These are phyloP conservation scores for Amphimedon queenslandica DNA, from an alignment of 37 sponge, comb jelly and placozoan species.

Conservation along the genomic window DNA sequence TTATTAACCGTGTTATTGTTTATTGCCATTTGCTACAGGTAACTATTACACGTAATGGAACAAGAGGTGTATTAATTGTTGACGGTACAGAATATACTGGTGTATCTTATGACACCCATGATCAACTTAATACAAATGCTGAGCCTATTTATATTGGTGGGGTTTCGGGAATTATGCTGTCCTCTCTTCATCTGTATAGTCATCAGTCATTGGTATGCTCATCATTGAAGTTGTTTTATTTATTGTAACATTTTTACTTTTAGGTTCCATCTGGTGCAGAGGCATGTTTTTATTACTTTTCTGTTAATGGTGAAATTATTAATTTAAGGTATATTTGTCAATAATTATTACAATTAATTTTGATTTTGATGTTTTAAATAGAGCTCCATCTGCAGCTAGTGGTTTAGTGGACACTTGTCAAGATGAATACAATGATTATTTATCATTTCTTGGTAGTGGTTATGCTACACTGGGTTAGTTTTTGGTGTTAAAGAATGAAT, in stretches of 20 bases:
- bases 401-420: neutral
- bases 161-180: too few relatives aligned
- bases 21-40: slow-evolving; percentile 5
- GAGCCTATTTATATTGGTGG: slow-evolving; percentile 52
- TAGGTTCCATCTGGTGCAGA: slow-evolving; percentile 15
- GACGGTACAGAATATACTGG: slow-evolving; percentile 17
- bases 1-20: neutral
- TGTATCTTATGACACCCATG: slow-evolving; percentile 17
- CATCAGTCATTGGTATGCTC: neutral
- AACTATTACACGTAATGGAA: slow-evolving; percentile 6
- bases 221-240: neutral
- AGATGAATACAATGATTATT: neutral
- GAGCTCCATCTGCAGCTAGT: neutral
- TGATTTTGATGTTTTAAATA: neutral
- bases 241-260: neutral
- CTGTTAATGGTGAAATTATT: slow-evolving; percentile 8
- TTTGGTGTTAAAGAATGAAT: neutral
- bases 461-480: neutral
- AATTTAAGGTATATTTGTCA: slow-evolving; percentile 20
- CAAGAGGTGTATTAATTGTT: slow-evolving; percentile 7
- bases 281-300: slow-evolving; percentile 29
- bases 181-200: too few relatives aligned
- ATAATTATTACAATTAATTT: neutral
- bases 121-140: slow-evolving; percentile 32
- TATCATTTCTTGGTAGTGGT: neutral